Evolutionary conservation across 2,888 invertebrate genomes (phyloP).

Genomic region (Callyntrura sp.): DNA sequence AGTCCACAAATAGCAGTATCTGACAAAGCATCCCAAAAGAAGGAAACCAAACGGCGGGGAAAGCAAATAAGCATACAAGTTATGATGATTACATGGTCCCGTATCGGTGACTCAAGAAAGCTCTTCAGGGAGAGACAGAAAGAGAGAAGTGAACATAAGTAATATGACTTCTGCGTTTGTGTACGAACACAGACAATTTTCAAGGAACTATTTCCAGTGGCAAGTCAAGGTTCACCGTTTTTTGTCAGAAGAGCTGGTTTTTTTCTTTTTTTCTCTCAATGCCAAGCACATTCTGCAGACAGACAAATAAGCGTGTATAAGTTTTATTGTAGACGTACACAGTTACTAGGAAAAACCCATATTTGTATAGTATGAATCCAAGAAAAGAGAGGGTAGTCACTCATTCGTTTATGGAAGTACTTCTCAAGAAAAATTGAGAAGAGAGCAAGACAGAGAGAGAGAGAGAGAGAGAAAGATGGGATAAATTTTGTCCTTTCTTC

Average conservation of each 20-base stretch:
- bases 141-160: not conserved
- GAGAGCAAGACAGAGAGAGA: conserved; percentile 3
- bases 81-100: conserved; percentile 40
- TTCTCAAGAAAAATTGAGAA: not conserved
- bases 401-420: conserved; percentile 23
- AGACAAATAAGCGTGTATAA: not conserved
- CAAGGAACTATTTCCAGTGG: not conserved
- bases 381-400: conserved; percentile 35
- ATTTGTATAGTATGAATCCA: not conserved
- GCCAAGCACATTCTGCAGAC: not conserved
- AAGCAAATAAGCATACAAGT: conserved; percentile 25
- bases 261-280: conserved; percentile 3
- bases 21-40: not conserved
- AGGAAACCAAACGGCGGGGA: not conserved
- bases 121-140: conserved; percentile 20
- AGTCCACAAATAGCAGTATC: not conserved
- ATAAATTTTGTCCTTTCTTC: conserved; percentile 44
- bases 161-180: not conserved
- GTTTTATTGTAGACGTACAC: not conserved
- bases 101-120: conserved; percentile 47
- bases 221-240: conserved; percentile 61
- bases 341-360: not conserved
- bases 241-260: conserved; percentile 1
- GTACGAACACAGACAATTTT: conserved; percentile 26
- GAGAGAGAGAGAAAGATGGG: not conserved